A percentile compares a stretch with the other conserved stretches of the same genome.
phyloP scores from a whole-genome alignment of 2,888 invertebrate genomes.

The Lobophora halterata region DNA sequence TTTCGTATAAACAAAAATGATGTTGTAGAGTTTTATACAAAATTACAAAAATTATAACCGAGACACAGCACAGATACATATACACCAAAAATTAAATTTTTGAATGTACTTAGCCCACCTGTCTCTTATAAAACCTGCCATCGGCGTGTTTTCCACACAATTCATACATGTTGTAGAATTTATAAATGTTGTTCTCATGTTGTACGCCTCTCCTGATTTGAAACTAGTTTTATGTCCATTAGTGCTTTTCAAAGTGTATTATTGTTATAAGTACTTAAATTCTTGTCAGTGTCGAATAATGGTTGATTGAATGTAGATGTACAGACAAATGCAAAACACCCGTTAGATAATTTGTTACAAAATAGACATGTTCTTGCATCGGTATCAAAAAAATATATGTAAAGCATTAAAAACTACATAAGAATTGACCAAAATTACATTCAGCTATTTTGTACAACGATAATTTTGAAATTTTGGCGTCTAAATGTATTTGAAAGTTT shows the following conservation, averaged over 20 bases:
- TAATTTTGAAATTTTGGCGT: background rate
- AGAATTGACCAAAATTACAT: no score
- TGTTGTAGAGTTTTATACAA: conserved; percentile 13
- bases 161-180: conserved; percentile 5
- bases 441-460: background rate
- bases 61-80: conserved; percentile 7
- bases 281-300: no score
- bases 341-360: no score
- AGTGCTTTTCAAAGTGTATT: conserved; percentile 17
- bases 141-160: background rate
- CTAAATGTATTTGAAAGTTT: conserved; percentile 7
- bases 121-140: background rate
- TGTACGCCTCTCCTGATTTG: background rate
- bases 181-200: conserved; percentile 12
- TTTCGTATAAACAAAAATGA: no score
- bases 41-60: conserved; percentile 5
- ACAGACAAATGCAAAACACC: no score
- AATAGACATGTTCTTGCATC: no score
- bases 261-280: conserved; percentile 9
- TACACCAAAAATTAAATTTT: conserved; percentile 10
- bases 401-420: no score
- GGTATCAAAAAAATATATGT: no score
- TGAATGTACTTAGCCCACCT: conserved; percentile 11
- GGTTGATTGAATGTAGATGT: no score
- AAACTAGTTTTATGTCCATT: conserved; percentile 10